phyloP scores from a whole-genome alignment of 1,140 invertebrate genomes.

The Phthorimaea operculella region DNA sequence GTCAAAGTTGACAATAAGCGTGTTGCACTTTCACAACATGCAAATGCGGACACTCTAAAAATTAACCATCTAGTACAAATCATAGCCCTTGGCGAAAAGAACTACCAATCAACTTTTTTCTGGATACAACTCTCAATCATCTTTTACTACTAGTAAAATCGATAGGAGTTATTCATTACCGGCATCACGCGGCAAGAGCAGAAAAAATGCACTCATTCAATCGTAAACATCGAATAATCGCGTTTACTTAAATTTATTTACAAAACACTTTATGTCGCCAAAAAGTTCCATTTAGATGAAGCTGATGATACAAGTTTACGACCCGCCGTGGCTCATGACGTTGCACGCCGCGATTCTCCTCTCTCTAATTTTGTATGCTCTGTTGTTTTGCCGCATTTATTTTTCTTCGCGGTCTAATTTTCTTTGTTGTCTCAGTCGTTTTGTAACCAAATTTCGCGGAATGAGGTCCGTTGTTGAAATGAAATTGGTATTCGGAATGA shows the following conservation, averaged over 20 bases:
- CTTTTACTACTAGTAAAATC: no score
- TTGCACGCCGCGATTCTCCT: conserved; percentile 15
- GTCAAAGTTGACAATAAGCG: no score
- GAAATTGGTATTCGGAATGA: conserved; percentile 62
- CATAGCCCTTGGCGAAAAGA: no score
- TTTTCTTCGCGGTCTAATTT: conserved; percentile 64
- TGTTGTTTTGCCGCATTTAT: conserved; percentile 58
- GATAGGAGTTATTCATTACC: no score
- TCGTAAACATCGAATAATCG: not conserved
- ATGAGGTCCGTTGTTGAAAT: conserved; percentile 58
- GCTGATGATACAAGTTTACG: not conserved
- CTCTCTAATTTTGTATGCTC: conserved; percentile 61
- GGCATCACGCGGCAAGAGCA: no score
- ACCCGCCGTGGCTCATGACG: not conserved
- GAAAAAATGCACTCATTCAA: no score
- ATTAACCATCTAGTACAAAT: no score
- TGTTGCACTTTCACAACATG: no score
- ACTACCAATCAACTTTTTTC: no score
- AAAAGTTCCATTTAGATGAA: not conserved
- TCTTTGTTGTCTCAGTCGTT: conserved; percentile 61
- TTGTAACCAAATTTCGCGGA: conserved; percentile 60
- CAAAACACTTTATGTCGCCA: not conserved
- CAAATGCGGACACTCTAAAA: no score
- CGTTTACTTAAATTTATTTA: not conserved
- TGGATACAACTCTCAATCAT: no score